Evolutionary conservation across 2,113 vertebrate genomes (phyloP).

Genomic region (Vombatus ursinus): DNA sequence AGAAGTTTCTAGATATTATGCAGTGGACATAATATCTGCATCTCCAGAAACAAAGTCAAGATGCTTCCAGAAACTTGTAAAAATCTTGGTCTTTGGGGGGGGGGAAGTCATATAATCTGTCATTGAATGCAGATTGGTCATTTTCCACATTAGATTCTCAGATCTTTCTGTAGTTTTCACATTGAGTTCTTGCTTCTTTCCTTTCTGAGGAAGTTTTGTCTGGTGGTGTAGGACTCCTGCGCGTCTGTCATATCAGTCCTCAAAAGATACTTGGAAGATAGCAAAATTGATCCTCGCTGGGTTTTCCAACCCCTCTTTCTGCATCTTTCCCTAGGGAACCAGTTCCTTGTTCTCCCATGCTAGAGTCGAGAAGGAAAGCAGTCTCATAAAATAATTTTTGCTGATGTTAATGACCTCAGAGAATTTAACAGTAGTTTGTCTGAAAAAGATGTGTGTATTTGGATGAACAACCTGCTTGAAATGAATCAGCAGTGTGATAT

Average conservation of each 20-base stretch:
- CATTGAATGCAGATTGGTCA: constrained; percentile 60
- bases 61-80: constrained; percentile 72
- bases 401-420: neutral
- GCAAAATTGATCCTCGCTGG: neutral
- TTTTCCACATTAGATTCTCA: constrained; percentile 70
- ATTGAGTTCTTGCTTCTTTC: neutral
- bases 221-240: neutral
- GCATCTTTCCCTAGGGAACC: neutral
- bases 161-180: neutral
- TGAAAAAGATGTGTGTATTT: neutral
- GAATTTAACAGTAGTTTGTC: neutral
- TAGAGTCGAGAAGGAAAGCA: neutral
- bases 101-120: constrained; percentile 62
- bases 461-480: neutral
- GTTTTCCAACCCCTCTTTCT: neutral
- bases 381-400: neutral
- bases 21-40: constrained; percentile 68
- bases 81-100: constrained; percentile 70
- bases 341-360: neutral
- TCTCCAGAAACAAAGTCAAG: constrained; percentile 71
- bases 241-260: neutral
- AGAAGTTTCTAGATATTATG: no score
- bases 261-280: neutral
- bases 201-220: neutral
- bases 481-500: neutral